Evolutionary conservation across 1,140 invertebrate genomes (phyloP).

Genomic region (Lucilia cuprina): DNA sequence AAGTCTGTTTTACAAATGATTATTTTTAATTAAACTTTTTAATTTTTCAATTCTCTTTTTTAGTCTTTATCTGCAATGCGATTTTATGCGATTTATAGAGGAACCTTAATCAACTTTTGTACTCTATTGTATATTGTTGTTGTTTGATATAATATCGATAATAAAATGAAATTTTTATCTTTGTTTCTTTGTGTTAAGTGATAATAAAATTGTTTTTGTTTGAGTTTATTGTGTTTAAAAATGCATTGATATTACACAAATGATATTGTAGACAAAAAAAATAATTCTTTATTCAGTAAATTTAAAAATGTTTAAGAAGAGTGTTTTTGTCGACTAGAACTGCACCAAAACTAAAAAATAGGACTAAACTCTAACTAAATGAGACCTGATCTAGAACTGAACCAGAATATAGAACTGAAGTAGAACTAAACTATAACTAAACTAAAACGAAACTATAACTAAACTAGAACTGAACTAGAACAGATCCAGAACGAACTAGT

Average conservation of each 20-base stretch:
- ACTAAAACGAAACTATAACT: no score
- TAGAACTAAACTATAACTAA: no score
- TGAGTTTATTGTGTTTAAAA: neutral
- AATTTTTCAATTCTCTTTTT: neutral
- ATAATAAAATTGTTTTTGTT: constrained; percentile 3
- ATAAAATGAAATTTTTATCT: neutral
- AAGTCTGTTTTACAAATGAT: neutral
- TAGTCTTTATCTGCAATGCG: neutral
- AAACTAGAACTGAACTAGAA: no score
- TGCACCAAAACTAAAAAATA: no score
- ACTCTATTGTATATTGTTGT: neutral
- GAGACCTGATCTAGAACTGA: no score
- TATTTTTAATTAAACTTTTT: neutral
- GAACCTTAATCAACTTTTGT: neutral
- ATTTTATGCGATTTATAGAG: neutral
- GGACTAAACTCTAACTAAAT: no score
- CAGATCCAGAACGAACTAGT: no score
- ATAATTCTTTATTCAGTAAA: neutral
- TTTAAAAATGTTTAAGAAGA: neutral
- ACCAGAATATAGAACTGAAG: no score
- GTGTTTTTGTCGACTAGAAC: no score
- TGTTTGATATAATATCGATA: neutral
- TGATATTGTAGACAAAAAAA: neutral
- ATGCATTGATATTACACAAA: constrained; percentile 1
- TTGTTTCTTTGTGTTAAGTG: neutral